Conservation (phyloP, 2,888 invertebrate genomes). For the Drosophila tanythrix region DNA sequence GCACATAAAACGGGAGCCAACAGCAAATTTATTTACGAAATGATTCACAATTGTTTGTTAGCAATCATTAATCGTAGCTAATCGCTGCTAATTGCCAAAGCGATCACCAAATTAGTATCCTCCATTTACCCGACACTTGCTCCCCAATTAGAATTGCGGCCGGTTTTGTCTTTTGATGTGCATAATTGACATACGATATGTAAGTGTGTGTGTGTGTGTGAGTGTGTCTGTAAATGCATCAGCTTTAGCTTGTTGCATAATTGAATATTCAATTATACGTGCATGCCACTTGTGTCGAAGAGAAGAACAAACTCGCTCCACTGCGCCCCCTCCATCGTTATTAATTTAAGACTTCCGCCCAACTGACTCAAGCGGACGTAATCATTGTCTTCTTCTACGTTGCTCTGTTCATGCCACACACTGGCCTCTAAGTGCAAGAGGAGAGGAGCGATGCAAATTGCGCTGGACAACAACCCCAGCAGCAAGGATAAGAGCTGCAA, state of each 20-base stretch:
- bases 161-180: conserved; percentile 48
- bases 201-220: neutral
- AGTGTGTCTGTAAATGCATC: neutral
- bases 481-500: conserved; percentile 12
- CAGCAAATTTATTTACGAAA: conserved; percentile 25
- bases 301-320: conserved; percentile 31
- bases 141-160: conserved; percentile 41
- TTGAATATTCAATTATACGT: conserved; percentile 71
- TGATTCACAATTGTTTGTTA: conserved; percentile 31
- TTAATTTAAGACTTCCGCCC: conserved; percentile 80
- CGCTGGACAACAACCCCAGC: conserved; percentile 27
- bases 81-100: conserved; percentile 38
- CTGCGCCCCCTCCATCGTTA: conserved; percentile 35
- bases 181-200: conserved; percentile 29
- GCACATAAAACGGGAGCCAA: conserved; percentile 44
- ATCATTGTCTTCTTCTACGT: conserved; percentile 58
- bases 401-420: conserved; percentile 38
- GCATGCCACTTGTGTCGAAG: conserved; percentile 39
- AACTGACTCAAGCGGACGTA: conserved; percentile 48
- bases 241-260: conserved; percentile 61
- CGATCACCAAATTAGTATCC: conserved; percentile 30
- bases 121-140: conserved; percentile 41
- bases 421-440: conserved; percentile 3
- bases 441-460: neutral
- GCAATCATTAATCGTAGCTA: conserved; percentile 16